Evolutionary conservation across 2,888 invertebrate genomes (phyloP).

Genomic region (Diaperis boleti): DNA sequence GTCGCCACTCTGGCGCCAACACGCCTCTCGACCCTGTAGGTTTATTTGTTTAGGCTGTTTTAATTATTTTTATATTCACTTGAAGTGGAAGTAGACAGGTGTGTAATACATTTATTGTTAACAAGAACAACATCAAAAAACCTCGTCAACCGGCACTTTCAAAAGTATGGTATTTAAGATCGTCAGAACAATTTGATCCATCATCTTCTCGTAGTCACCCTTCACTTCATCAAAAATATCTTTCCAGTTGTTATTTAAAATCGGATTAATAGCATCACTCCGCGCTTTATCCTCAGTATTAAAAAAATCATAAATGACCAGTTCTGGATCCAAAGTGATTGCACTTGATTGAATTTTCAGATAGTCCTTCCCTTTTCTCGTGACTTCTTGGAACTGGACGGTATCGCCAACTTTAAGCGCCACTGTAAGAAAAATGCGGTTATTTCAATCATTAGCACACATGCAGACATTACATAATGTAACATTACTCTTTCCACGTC

Average conservation of each 20-base stretch:
- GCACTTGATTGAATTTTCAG: not conserved
- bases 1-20: too few species aligned
- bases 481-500: constrained; percentile 1
- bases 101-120: too few species aligned
- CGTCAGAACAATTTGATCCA: not conserved
- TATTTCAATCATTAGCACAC: not conserved
- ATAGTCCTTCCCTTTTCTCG: not conserved
- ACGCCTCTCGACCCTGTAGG: too few species aligned
- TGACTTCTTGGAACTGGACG: not conserved
- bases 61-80: too few species aligned
- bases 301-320: not conserved
- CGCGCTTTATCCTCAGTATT: not conserved
- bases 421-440: not conserved
- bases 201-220: not conserved
- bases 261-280: not conserved
- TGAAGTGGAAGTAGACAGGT: too few species aligned
- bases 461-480: not conserved
- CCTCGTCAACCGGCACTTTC: not conserved
- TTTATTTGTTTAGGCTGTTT: too few species aligned
- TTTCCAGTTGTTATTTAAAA: not conserved
- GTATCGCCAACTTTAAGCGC: not conserved
- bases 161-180: not conserved
- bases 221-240: not conserved
- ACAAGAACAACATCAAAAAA: too few species aligned
- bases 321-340: not conserved